Conservation (phyloP, 2,113 vertebrate genomes). For the Tor tambroides region DNA sequence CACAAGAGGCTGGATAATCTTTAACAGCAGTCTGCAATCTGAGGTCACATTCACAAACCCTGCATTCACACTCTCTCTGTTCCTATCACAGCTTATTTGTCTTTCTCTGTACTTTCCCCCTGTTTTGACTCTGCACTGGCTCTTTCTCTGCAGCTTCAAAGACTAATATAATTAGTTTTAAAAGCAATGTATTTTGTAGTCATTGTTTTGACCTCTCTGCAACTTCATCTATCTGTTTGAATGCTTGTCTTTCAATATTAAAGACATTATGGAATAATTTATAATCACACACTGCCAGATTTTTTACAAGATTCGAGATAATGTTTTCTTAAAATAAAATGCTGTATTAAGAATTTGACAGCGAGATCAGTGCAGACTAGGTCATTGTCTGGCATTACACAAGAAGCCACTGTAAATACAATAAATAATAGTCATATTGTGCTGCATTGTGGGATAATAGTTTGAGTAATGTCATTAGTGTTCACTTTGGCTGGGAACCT, state of each 20-base stretch:
- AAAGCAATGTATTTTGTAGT: not conserved
- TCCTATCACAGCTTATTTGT: not conserved
- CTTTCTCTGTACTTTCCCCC: not conserved
- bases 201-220: not conserved
- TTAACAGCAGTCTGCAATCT: conserved; percentile 45
- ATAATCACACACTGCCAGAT: not conserved
- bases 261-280: not conserved
- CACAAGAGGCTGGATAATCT: conserved; percentile 39
- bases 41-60: conserved; percentile 35
- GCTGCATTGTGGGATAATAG: not conserved
- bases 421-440: not conserved
- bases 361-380: not conserved
- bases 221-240: no score
- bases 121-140: not conserved
- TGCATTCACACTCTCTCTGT: no score
- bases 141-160: not conserved
- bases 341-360: not conserved
- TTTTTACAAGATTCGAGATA: not conserved
- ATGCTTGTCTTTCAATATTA: not conserved
- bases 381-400: not conserved
- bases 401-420: not conserved
- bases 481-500: not conserved
- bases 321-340: not conserved
- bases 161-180: not conserved
- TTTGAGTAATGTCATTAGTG: not conserved